phyloP scores from a whole-genome alignment of 1,140 invertebrate species.

The Sitobion miscanthi region DNA sequence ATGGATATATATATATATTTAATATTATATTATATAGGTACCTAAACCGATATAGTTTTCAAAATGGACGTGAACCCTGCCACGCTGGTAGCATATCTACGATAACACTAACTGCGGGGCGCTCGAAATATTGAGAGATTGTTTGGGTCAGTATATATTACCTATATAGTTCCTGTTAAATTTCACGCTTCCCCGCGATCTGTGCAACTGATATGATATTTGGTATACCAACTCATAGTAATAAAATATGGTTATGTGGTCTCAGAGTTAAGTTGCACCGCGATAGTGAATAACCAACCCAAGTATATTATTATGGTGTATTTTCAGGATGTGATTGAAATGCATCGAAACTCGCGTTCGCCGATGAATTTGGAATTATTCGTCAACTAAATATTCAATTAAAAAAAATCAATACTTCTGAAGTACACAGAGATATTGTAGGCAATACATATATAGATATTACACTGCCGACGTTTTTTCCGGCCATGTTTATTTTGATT shows the following conservation, averaged over 20 bases:
- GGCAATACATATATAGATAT: neutral
- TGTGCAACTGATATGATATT: neutral
- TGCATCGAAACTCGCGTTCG: neutral
- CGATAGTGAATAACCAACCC: too few species aligned
- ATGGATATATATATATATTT: too few species aligned
- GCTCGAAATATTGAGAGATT: neutral
- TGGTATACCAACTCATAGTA: neutral
- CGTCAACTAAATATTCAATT: neutral
- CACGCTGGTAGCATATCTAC: neutral
- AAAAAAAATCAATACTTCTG: neutral
- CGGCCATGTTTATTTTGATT: neutral
- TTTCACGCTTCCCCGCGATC: neutral
- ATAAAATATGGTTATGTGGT: neutral
- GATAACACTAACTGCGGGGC: neutral
- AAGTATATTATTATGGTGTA: neutral
- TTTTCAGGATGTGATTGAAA: neutral
- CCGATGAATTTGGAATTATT: neutral
- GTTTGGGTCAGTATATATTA: neutral
- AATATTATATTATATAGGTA: neutral
- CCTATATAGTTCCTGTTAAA: too few species aligned
- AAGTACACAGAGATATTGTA: neutral
- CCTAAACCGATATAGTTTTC: neutral
- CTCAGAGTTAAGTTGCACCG: too few species aligned
- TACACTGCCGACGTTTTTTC: neutral
- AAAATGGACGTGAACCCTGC: neutral